phyloP scores from a whole-genome alignment of 2,888 invertebrate species.

The Amiota minor region DNA sequence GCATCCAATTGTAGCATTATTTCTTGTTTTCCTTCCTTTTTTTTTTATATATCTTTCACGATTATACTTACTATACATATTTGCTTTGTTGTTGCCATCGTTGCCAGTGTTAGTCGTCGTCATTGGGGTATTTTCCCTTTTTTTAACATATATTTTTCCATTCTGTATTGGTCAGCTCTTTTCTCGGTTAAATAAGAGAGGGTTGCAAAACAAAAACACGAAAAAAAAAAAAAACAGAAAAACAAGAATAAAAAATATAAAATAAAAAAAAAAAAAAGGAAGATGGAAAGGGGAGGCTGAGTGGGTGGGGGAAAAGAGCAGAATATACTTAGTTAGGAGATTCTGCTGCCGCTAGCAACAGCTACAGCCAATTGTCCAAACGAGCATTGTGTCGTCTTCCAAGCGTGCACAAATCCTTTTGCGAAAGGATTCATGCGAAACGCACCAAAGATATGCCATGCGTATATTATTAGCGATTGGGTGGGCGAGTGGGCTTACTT shows the following conservation, averaged over 20 bases:
- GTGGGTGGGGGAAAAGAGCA: not conserved
- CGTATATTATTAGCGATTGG: constrained; percentile 6
- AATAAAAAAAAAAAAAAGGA: not conserved
- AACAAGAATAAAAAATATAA: not conserved
- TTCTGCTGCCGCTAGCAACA: not conserved
- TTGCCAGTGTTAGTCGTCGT: not conserved
- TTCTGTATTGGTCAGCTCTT: constrained; percentile 25
- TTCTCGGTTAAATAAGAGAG: not conserved
- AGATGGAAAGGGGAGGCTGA: not conserved
- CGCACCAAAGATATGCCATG: not conserved
- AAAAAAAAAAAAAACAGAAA: not conserved
- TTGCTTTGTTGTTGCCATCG: not conserved
- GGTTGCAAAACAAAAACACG: not conserved
- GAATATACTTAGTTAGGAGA: not conserved
- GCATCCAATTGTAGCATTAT: constrained; percentile 60
- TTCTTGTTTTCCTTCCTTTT: constrained; percentile 32
- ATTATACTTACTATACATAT: too few relatives aligned
- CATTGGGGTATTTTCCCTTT: constrained; percentile 5
- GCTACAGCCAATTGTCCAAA: constrained; percentile 12
- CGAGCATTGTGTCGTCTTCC: not conserved
- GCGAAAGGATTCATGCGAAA: constrained; percentile 25
- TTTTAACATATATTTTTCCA: constrained; percentile 3
- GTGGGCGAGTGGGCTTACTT: too few relatives aligned
- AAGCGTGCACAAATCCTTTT: constrained; percentile 21
- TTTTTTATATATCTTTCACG: not conserved